Percentiles rank a stretch among this genome's conserved stretches.
phyloP scores from a whole-genome alignment of 2,888 invertebrate genomes.

The Eupithecia dodoneata region DNA sequence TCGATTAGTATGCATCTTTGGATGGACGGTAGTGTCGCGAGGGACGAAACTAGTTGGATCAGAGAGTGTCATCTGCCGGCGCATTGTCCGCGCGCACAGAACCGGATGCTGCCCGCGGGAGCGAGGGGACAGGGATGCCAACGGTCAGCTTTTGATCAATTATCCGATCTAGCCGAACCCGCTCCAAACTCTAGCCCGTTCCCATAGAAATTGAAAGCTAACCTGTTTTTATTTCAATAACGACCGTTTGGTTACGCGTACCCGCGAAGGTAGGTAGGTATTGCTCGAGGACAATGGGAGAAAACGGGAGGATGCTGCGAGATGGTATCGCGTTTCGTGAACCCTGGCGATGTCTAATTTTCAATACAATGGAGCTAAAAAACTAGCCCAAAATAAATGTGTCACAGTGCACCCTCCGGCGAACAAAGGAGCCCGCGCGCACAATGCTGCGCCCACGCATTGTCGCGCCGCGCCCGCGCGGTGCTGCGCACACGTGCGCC shows the following conservation, averaged over 20 bases:
- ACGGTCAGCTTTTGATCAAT: conserved; percentile 77
- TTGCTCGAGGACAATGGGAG: conserved; percentile 63
- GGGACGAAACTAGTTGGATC: conserved; percentile 79
- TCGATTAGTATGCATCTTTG: conserved; percentile 77
- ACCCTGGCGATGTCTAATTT: conserved; percentile 81
- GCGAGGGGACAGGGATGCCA: conserved; percentile 66
- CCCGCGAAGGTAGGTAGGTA: conserved; percentile 32
- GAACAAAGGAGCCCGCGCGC: conserved; percentile 69
- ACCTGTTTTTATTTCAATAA: conserved; percentile 75
- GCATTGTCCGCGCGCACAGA: conserved; percentile 78
- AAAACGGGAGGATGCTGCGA: conserved; percentile 70
- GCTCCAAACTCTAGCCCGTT: conserved; percentile 62
- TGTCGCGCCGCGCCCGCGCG: conserved; percentile 39
- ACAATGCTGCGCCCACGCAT: conserved; percentile 73
- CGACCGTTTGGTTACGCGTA: conserved; percentile 53
- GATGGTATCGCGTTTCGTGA: conserved; percentile 81
- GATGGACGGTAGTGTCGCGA: conserved; percentile 57
- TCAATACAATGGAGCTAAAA: conserved; percentile 82
- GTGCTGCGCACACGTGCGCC: conserved; percentile 48
- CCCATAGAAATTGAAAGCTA: conserved; percentile 77
- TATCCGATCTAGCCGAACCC: conserved; percentile 63
- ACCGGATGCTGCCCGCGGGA: conserved; percentile 80
- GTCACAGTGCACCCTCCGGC: conserved; percentile 82
- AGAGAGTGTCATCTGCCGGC: conserved; percentile 66
- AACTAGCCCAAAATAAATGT: conserved; percentile 81